Base-by-base conservation (phyloP, 2,888 invertebrate species). In the Acrobasis suavella region DNA sequence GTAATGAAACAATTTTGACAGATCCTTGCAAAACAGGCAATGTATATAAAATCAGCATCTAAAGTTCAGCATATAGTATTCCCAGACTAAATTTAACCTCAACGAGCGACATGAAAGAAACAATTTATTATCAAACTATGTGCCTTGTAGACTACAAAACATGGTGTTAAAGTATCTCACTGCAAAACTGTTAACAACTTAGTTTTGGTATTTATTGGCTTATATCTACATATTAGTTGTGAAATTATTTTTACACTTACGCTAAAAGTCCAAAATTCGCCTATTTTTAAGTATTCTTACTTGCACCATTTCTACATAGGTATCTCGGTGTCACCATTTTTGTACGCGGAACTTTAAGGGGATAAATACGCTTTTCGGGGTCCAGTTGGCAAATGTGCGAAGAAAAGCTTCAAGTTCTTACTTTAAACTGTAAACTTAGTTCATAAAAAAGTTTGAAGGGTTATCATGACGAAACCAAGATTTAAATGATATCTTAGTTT, bases 131-230 rank as follows among this genome's bases (percentile, higher is more conserved):
- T 59, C 10, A 55, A 60, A 65, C 32, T 52, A 60, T 65, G 70
- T 65, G 56, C 56, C 72, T 75, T 68, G 60, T 52, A 75, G 71
- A 74, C 72, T 66, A 70, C 65, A 62, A 66, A 61, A 68, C 15
- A 42, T 54, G 9, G 12, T 56, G 56, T 56, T 56, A 56, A 56
- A 56, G 16, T 62, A 64, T 59, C 61, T 50, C 22, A 60, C 67
- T 69, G 68, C 67, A 69, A 69, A 72, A 66, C 69, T 71, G 72
- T 74, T 71, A 78, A 78, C 76, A 78, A 77, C 68, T 73, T 70
- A 70, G 62, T 74, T 82, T 81, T 81, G 76, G 77, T 78, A 76
- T 75, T 65, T 72, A 66, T 32, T 32, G 5, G 32, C 65, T 71
- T 66, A 65, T 67, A 70, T 65, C 38, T 67, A 71, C 65, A 69